phyloP scores from a whole-genome alignment of 2,797 vertebrate genomes.

The Cottoperca gobio region DNA sequence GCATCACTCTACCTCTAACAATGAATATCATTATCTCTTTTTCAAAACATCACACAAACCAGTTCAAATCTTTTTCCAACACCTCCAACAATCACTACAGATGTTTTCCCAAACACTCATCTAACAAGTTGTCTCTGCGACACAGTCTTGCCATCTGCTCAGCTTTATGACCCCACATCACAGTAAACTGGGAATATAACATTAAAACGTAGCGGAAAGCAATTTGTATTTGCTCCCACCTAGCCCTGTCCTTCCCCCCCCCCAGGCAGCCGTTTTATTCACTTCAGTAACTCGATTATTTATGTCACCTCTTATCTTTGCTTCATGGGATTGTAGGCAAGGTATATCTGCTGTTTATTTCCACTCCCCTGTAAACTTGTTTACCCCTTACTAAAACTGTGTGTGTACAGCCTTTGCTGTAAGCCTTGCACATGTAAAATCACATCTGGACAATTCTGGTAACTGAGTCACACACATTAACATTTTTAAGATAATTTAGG shows the following conservation, averaged over 20 bases:
- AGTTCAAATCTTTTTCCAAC: background rate
- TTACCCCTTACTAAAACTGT: background rate
- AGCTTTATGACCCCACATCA: conserved; percentile 16
- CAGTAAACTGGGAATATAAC: conserved; percentile 30
- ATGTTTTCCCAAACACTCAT: conserved; percentile 3
- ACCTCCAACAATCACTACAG: background rate
- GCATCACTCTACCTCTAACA: background rate
- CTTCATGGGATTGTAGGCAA: conserved; percentile 13
- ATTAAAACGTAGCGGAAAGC: conserved; percentile 41
- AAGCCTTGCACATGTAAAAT: background rate
- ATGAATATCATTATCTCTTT: too few species aligned
- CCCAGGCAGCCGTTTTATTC: conserved; percentile 36
- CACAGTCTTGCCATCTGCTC: conserved; percentile 26
- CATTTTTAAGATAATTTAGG: background rate
- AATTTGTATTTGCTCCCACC: conserved; percentile 29
- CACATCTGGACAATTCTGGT: conserved; percentile 23
- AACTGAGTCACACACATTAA: conserved; percentile 6
- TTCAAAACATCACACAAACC: conserved; percentile 2
- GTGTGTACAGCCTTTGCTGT: background rate
- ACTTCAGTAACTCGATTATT: conserved; percentile 46
- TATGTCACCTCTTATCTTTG: conserved; percentile 25
- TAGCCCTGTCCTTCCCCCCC: conserved; percentile 5
- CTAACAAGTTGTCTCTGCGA: background rate
- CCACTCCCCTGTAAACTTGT: conserved; percentile 4
- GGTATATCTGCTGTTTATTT: conserved; percentile 3